These are phyloP conservation scores for Drosophila incognita DNA, from an alignment of 2,888 invertebrate species.

Conservation along the genomic window DNA sequence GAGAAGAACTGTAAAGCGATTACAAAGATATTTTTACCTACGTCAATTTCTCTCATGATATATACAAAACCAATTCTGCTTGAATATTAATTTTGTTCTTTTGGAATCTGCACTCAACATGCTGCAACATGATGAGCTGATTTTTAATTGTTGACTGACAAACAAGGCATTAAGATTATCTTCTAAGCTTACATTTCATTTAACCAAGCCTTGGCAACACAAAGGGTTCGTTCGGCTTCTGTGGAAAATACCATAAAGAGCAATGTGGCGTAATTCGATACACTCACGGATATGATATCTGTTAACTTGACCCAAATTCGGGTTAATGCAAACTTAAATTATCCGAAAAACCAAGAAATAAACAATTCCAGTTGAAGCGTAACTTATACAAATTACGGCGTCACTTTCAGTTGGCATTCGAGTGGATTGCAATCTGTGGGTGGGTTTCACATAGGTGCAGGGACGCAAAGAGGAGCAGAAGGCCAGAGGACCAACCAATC, in stretches of 20 bases:
- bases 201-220: background rate
- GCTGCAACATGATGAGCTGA: background rate
- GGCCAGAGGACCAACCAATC: constrained; percentile 30
- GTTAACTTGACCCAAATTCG: background rate
- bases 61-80: background rate
- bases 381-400: constrained; percentile 50
- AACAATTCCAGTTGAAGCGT: constrained; percentile 34
- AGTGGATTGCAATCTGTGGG: constrained; percentile 26
- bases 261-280: background rate
- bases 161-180: background rate
- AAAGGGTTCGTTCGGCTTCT: background rate
- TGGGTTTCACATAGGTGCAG: constrained; percentile 8
- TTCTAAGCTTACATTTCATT: background rate
- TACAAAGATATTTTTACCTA: background rate
- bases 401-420: constrained; percentile 30
- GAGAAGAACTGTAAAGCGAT: background rate
- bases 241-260: background rate
- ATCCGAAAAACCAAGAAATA: background rate
- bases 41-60: background rate
- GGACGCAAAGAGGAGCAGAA: background rate
- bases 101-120: background rate
- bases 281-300: background rate
- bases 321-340: background rate
- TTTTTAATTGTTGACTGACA: background rate
- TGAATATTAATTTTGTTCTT: background rate